Evolutionary conservation across 2,888 invertebrate species (phyloP), one percentile per base, ranked within the genome.

Genomic region (Stictocephala bisonia): DNA sequence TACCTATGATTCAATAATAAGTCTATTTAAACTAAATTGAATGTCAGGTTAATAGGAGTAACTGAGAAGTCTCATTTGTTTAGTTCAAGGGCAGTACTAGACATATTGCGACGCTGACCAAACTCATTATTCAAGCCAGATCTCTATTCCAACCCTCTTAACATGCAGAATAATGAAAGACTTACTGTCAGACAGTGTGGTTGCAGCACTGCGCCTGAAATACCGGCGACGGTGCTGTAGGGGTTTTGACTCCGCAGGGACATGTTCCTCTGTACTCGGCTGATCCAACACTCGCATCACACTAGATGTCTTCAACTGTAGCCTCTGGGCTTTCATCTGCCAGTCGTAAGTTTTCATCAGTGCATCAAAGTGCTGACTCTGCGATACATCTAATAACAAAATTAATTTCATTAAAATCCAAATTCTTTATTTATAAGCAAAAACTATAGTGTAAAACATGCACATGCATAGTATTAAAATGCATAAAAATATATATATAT

Each of bases 341-440:
- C 94, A 94, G 82, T 95, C 94, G 71, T 91, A 85, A 78, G 91
- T 90, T 79, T 92, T 91, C 85, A 90, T 87, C 79, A 92, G 87
- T 76, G 92, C 90, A 71, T 92, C 88, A 81, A 92, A 85, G 84
- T 93, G 93, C 74, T 90, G 83, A 51, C 87, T 86, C 70, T 90
- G 87, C 3, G 88, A 85, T 58, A 91, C 86, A 84, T 93, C 93
- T 93, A 84, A 0, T 82, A 82, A 4, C 13, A 66, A 27, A 76
- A 75, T n/a, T 41, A 48, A 50, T 48, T 26, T 26, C 31, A 50
- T 44, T 26, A 53, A 4, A 18, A 18, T 50, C n/a, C 20, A 50
- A n/a, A n/a, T n/a, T n/a, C n/a, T n/a, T n/a, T n/a, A n/a, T n/a
- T n/a, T n/a, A n/a, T n/a, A n/a, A n/a, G n/a, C n/a, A n/a, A n/a